Conservation (phyloP, 1,140 invertebrate species). For the Sycophaga agraensis region DNA sequence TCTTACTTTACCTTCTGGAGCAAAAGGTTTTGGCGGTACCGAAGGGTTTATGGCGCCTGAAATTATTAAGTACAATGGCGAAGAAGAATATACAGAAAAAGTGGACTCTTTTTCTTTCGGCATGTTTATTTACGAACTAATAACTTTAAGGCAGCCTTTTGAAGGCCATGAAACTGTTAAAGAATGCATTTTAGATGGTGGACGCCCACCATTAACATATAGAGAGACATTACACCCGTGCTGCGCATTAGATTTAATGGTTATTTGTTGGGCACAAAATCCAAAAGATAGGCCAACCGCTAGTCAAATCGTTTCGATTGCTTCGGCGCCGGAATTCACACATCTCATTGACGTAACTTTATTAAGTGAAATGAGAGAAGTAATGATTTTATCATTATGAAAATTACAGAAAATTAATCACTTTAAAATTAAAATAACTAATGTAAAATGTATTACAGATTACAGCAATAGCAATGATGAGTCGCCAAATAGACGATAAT, state of each 20-base stretch:
- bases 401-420: constrained; percentile 30
- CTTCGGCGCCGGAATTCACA: constrained; percentile 88
- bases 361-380: constrained; percentile 63
- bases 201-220: constrained; percentile 81
- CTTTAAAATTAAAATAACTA: not conserved
- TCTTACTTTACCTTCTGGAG: constrained; percentile 82
- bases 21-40: constrained; percentile 96
- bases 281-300: constrained; percentile 86
- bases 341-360: constrained; percentile 82
- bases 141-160: constrained; percentile 92
- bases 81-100: constrained; percentile 98
- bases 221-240: constrained; percentile 83
- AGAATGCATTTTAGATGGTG: constrained; percentile 93
- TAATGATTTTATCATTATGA: constrained; percentile 56
- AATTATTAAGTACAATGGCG: constrained; percentile 96
- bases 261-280: constrained; percentile 90
- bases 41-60: constrained; percentile 99
- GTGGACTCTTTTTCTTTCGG: constrained; percentile 99
- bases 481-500: constrained; percentile 44
- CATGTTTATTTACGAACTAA: constrained; percentile 97
- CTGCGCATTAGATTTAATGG: constrained; percentile 93
- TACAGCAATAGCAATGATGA: constrained; percentile 56
- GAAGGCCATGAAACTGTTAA: constrained; percentile 94
- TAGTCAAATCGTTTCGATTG: constrained; percentile 89
- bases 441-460: constrained; percentile 45